Percentiles rank a stretch among this genome's conserved stretches.
These are phyloP conservation scores for Triplophysa rosa DNA, from an alignment of 2,113 vertebrate genomes.

Conservation along the genomic window DNA sequence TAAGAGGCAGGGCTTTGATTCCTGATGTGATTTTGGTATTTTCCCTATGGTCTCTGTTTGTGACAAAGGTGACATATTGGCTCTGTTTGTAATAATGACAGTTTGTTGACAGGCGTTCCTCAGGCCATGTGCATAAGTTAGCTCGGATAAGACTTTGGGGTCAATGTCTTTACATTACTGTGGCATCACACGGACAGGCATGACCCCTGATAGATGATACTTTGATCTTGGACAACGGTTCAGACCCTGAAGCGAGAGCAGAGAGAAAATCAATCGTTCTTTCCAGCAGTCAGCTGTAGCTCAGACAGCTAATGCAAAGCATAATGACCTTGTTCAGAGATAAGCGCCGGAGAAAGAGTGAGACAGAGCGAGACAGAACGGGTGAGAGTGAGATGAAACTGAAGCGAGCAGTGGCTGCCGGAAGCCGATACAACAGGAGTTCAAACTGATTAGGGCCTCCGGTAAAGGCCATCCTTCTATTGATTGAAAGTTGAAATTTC, in stretches of 20 bases:
- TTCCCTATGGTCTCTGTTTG: neutral
- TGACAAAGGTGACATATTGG: neutral
- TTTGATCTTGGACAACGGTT: slow-evolving; percentile 19
- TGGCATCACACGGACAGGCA: slow-evolving; percentile 11
- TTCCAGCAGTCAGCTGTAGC: slow-evolving; percentile 51
- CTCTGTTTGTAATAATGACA: slow-evolving; percentile 21
- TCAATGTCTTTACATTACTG: slow-evolving; percentile 24
- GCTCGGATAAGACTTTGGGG: slow-evolving; percentile 5
- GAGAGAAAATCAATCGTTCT: slow-evolving; percentile 49
- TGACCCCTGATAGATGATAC: slow-evolving; percentile 27
- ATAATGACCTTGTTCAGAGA: slow-evolving; percentile 58
- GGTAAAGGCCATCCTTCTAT: slow-evolving; percentile 54
- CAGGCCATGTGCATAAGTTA: slow-evolving; percentile 15
- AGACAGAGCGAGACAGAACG: slow-evolving; percentile 14
- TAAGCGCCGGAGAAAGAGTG: slow-evolving; percentile 28
- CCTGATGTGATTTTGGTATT: neutral
- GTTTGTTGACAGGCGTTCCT: slow-evolving; percentile 15
- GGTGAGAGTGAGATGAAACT: slow-evolving; percentile 23
- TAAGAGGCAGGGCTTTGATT: neutral
- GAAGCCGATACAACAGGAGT: slow-evolving; percentile 31
- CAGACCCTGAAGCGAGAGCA: neutral
- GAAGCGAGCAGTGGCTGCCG: slow-evolving; percentile 17
- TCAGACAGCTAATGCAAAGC: slow-evolving; percentile 55
- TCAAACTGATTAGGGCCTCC: slow-evolving; percentile 50
- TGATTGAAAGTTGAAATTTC: slow-evolving; percentile 52